Base-by-base conservation (phyloP, 1,140 invertebrate genomes). In the Centruroides vittatus region DNA sequence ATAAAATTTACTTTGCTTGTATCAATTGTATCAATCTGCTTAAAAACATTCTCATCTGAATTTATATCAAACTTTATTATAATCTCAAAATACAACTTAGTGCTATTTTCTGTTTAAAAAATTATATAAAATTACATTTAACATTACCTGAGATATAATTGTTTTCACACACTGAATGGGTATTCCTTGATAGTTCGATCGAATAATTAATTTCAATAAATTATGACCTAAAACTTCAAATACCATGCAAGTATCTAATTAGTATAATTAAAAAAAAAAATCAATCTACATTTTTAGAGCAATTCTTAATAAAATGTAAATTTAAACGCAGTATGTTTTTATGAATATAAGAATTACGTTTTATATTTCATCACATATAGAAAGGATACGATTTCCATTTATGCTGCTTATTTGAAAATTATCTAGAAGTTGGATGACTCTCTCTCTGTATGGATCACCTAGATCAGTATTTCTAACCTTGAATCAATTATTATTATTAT, bases 141-240 rank as follows among this genome's bases (percentile, higher is more conserved):
- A 23, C 23, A 23, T 23, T 23, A 97, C 89, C 81, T 99, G 94
- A 70, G 84, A 82, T 61, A 94, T 95, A 66, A 99, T 98, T 57
- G 82, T 84, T 77, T 89, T 90, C 2, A 99, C 94, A 78, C 96
- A 96, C 67, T 83, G 79, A 57, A 93, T 76, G 57, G 93, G 93
- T 71, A 99, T 96, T 67, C 96, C 95, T 73, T 87, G 84, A 78
- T 99, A 99, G 76, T 95, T 95, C 61, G 92, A 96, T 74, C 91
- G 89, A 68, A 97, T 91, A 69, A 99, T 99, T 61, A 98, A 79
- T 79, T 98, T 99, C 65, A 99, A 79, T 67, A 99, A 80, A 79
- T 98, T 97, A 76, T 94, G 86, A 57, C 95, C 96, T 60, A 99
- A 80, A 63, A 99, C 95, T 81, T 99, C 93, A 79, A 97, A 97